Evolutionary conservation across 2,113 vertebrate genomes (phyloP).

Genomic region (Erythrocercus mccallii): DNA sequence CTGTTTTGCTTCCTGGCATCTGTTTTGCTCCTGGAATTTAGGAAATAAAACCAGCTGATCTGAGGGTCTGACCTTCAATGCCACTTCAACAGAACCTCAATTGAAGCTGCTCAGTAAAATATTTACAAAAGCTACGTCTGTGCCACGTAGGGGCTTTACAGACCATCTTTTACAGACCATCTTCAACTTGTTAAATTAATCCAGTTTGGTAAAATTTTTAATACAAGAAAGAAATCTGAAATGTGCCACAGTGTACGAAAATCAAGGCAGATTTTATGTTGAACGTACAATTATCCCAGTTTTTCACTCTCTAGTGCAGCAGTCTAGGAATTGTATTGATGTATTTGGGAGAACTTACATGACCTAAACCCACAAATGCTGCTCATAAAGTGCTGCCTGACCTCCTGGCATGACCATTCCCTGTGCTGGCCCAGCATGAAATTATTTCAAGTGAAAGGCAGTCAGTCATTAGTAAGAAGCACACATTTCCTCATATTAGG

Average conservation of each 20-base stretch:
- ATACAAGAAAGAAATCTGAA: neutral
- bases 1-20: neutral
- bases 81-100: neutral
- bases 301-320: neutral
- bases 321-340: neutral
- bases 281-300: accelerated
- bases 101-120: neutral
- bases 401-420: neutral
- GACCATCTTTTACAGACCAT: neutral
- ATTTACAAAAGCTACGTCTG: neutral
- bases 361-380: neutral
- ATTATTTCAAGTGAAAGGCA: neutral
- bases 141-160: neutral
- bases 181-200: neutral
- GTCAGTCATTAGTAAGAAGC: neutral
- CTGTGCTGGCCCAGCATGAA: neutral
- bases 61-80: neutral
- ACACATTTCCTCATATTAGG: neutral
- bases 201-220: neutral
- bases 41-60: neutral
- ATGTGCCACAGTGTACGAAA: accelerated
- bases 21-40: neutral
- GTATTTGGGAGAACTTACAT: neutral
- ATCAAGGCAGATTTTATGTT: neutral
- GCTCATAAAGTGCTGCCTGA: neutral